phyloP scores from a whole-genome alignment of 92 coral and sea anemone species.

The Epizoanthus ramosus region DNA sequence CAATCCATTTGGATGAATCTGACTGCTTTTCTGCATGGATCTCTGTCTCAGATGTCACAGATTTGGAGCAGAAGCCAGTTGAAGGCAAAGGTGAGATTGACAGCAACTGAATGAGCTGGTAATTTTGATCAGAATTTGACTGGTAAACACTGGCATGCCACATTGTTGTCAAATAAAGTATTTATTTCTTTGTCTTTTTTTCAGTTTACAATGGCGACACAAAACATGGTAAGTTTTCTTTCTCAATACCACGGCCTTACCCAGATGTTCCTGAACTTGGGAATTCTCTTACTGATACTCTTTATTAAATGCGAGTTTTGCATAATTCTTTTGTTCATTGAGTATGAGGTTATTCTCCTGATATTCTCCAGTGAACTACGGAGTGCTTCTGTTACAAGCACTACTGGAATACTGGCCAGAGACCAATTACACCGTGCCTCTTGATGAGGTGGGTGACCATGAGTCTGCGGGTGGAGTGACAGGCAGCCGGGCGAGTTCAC shows the following conservation, averaged over 20 bases:
- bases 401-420: conserved; percentile 94
- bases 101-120: neutral
- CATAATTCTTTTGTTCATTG: neutral
- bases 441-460: conserved; percentile 67
- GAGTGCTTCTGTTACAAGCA: conserved; percentile 85
- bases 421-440: conserved; percentile 65
- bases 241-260: neutral
- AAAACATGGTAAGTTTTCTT: conserved; percentile 77
- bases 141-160: no score
- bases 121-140: no score
- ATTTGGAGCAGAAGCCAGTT: conserved; percentile 68
- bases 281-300: no score
- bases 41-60: conserved; percentile 85
- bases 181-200: conserved; percentile 22
- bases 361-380: conserved; percentile 76
- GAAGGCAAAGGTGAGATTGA: conserved; percentile 73
- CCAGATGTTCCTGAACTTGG: neutral
- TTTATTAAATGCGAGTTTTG: no score
- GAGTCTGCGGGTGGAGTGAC: conserved; percentile 37
- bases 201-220: conserved; percentile 64
- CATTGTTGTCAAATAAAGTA: no score
- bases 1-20: conserved; percentile 84
- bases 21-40: conserved; percentile 97
- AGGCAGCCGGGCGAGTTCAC: conserved; percentile 12
- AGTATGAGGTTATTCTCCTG: neutral